Conservation (phyloP, 2,888 invertebrate genomes). For the Eupithecia dodoneata region DNA sequence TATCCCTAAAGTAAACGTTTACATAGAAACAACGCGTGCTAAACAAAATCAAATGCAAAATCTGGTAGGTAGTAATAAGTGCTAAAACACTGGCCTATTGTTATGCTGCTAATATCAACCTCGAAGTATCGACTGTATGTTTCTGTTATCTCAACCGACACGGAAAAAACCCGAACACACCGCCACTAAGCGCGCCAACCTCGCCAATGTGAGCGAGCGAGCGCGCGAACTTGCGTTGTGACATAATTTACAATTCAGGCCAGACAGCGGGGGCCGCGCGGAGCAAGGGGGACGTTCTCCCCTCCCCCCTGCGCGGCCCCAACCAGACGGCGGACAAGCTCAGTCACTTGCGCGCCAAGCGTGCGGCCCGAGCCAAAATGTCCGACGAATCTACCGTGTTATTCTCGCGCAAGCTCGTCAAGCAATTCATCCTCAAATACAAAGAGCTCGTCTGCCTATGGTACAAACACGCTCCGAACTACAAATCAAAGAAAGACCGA, state of each 20-base stretch:
- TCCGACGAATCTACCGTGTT: conserved; percentile 53
- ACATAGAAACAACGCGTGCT: no score
- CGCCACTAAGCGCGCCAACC: not conserved
- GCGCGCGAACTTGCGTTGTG: conserved; percentile 20
- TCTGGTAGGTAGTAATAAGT: not conserved
- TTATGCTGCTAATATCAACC: not conserved
- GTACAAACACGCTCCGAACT: conserved; percentile 61
- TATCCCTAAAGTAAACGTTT: no score
- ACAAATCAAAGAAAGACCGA: conserved; percentile 66
- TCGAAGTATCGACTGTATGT: not conserved
- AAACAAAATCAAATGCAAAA: no score
- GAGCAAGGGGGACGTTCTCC: conserved; percentile 3
- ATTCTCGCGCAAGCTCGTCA: conserved; percentile 69
- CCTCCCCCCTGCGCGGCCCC: conserved; percentile 29
- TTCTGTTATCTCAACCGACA: not conserved
- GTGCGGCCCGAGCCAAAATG: conserved; percentile 50
- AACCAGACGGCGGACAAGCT: conserved; percentile 47
- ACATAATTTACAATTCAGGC: not conserved
- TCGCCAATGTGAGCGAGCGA: conserved; percentile 28
- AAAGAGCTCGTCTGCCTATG: conserved; percentile 68
- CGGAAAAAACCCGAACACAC: conserved; percentile 1
- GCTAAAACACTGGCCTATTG: not conserved
- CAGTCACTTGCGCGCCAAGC: conserved; percentile 69
- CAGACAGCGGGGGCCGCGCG: conserved; percentile 2
- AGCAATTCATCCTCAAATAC: conserved; percentile 66